Percentiles rank a stretch among this genome's conserved stretches.
Conservation (phyloP, 2,888 invertebrate genomes). For the Xestoiulus laeticollis region DNA sequence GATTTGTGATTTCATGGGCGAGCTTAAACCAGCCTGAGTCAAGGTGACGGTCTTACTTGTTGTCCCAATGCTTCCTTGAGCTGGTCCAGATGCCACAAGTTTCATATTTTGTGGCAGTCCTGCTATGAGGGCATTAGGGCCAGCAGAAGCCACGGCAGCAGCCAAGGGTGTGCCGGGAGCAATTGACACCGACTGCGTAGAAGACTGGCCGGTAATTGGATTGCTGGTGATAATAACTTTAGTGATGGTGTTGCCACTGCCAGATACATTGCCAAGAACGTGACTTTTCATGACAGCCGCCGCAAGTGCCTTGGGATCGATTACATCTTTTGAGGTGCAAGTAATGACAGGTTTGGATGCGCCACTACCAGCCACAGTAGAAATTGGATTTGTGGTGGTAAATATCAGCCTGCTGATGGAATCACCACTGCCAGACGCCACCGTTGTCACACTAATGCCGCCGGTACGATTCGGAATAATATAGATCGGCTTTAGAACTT, state of each 20-base stretch:
- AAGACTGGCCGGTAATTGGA: constrained; percentile 60
- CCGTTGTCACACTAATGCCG: neutral
- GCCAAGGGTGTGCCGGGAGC: constrained; percentile 54
- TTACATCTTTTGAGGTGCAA: neutral
- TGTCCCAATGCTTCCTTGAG: constrained; percentile 58
- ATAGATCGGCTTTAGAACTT: constrained; percentile 48
- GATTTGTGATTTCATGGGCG: constrained; percentile 60
- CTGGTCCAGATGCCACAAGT: constrained; percentile 54
- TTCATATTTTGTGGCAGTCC: constrained; percentile 55
- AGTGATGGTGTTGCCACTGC: constrained; percentile 58
- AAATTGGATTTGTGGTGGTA: neutral
- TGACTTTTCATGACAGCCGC: constrained; percentile 47
- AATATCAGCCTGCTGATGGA: constrained; percentile 49
- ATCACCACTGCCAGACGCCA: constrained; percentile 39
- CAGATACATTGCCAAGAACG: neutral
- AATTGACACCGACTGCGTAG: constrained; percentile 59
- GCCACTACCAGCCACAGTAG: constrained; percentile 17
- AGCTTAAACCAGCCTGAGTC: constrained; percentile 68
- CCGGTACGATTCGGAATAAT: constrained; percentile 45
- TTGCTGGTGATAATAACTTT: constrained; percentile 64
- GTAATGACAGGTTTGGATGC: neutral
- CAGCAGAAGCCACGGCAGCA: constrained; percentile 48
- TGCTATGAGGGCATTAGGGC: constrained; percentile 50
- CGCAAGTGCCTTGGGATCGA: constrained; percentile 27
- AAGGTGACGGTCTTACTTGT: constrained; percentile 72